Percentiles rank a stretch among this genome's conserved stretches.
phyloP scores from a whole-genome alignment of 2,888 invertebrate genomes.

The Leucophora obtusa region DNA sequence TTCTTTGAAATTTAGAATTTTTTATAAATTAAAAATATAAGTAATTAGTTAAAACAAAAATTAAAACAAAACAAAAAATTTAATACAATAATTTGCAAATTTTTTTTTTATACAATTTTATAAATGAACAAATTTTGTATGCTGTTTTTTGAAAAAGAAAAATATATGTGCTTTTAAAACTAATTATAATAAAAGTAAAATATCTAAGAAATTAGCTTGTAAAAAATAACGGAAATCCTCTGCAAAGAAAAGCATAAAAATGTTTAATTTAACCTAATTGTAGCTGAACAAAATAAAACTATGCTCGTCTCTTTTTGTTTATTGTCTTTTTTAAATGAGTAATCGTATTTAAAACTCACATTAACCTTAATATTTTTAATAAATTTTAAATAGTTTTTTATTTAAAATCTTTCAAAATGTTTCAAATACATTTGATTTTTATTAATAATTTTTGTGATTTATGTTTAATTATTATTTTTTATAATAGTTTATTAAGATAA shows the following conservation, averaged over 20 bases:
- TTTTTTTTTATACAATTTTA: constrained; percentile 56
- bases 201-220: constrained; percentile 19
- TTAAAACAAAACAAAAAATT: constrained; percentile 8
- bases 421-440: constrained; percentile 25
- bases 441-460: constrained; percentile 64
- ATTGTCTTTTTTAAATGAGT: constrained; percentile 10
- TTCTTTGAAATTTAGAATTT: constrained; percentile 61
- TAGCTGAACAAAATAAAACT: neutral
- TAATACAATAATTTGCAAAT: constrained; percentile 49
- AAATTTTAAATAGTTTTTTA: constrained; percentile 10
- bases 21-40: constrained; percentile 20
- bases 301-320: constrained; percentile 16
- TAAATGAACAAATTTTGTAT: constrained; percentile 6
- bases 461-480: constrained; percentile 66
- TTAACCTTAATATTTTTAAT: constrained; percentile 10
- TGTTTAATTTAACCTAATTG: neutral
- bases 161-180: constrained; percentile 55
- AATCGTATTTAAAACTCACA: neutral
- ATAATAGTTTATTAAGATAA: constrained; percentile 61
- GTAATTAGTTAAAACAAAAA: constrained; percentile 39
- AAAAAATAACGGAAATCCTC: constrained; percentile 8
- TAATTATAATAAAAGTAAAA: constrained; percentile 21
- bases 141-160: neutral
- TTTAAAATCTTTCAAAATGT: constrained; percentile 24
- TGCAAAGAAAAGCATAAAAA: neutral